Evolutionary conservation across 2,113 vertebrate genomes (phyloP).

Genomic region (Larimichthys polyactis): DNA sequence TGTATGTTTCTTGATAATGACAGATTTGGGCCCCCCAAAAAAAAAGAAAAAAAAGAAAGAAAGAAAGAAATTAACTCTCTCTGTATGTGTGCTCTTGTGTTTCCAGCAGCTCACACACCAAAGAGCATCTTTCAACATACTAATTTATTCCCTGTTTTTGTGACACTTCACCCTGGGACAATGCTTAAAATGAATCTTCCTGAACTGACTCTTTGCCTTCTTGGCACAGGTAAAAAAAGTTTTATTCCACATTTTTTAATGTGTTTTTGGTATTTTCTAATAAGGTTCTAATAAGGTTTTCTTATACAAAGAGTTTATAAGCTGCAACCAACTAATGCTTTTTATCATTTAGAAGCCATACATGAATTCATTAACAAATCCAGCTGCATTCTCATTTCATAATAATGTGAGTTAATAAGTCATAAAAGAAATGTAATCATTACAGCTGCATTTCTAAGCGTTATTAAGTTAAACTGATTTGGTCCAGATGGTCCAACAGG

Average conservation of each 20-base stretch:
- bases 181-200: conserved; percentile 24
- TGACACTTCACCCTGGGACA: background rate
- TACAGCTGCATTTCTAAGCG: too few species aligned
- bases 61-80: background rate
- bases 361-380: background rate
- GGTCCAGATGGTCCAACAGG: background rate
- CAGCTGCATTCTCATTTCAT: background rate
- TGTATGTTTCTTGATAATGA: background rate
- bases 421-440: background rate
- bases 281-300: background rate
- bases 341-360: background rate
- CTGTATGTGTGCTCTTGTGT: conserved; percentile 9
- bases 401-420: background rate
- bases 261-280: too few species aligned
- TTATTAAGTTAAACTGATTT: too few species aligned
- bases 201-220: conserved; percentile 29
- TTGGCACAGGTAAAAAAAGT: conserved; percentile 49
- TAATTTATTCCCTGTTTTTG: background rate
- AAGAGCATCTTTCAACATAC: background rate
- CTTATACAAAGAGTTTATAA: background rate
- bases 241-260: too few species aligned
- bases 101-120: background rate
- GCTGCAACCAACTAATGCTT: background rate
- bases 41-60: too few species aligned
- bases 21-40: too few species aligned